phyloP scores from a whole-genome alignment of 2,888 invertebrate species.

The Cataglyphis albicans region DNA sequence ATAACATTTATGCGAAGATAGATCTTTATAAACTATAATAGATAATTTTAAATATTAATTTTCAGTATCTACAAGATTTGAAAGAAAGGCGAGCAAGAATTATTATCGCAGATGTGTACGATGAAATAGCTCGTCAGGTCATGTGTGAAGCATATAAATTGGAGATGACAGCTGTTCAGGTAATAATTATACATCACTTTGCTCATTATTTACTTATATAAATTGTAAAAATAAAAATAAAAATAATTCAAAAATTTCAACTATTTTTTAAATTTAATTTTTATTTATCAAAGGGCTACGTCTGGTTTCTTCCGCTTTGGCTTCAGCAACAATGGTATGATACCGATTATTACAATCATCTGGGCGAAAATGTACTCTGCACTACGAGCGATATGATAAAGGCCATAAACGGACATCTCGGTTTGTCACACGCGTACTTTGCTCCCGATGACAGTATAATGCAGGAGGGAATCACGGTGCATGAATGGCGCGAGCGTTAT shows the following conservation, averaged over 20 bases:
- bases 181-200: slow-evolving; percentile 61
- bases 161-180: slow-evolving; percentile 89
- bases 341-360: slow-evolving; percentile 87
- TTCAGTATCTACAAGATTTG: slow-evolving; percentile 89
- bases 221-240: slow-evolving; percentile 3
- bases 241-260: slow-evolving; percentile 6
- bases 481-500: slow-evolving; percentile 88
- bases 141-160: slow-evolving; percentile 93
- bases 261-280: neutral
- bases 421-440: slow-evolving; percentile 90
- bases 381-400: slow-evolving; percentile 88
- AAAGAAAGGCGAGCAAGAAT: slow-evolving; percentile 90
- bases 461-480: slow-evolving; percentile 90
- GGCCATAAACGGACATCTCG: slow-evolving; percentile 91
- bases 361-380: slow-evolving; percentile 87
- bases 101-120: slow-evolving; percentile 93
- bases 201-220: neutral
- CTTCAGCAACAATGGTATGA: slow-evolving; percentile 89
- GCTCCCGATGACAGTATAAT: slow-evolving; percentile 88
- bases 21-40: neutral
- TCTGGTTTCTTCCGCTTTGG: slow-evolving; percentile 95
- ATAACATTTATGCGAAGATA: neutral
- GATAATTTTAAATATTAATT: slow-evolving; percentile 59
- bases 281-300: slow-evolving; percentile 88
- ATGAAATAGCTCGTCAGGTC: slow-evolving; percentile 90